Percentiles rank a stretch among this genome's conserved stretches.
Conservation (phyloP, 2,113 vertebrate species). For the Dendropsophus ebraccatus region DNA sequence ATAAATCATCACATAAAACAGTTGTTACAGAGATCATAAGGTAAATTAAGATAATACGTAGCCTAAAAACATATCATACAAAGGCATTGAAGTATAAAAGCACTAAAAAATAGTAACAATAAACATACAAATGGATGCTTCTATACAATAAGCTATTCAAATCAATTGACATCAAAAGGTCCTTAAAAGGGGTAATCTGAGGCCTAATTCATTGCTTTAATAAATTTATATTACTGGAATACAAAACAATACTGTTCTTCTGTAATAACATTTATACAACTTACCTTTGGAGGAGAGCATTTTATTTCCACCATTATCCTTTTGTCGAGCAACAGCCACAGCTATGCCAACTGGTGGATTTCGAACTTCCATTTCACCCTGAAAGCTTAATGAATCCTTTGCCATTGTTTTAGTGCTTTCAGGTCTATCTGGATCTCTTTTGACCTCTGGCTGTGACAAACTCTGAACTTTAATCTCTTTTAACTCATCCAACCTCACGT, state of each 20-base stretch:
- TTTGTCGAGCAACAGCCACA: slow-evolving; percentile 92
- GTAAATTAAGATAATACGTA: too few relatives aligned
- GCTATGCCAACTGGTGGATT: slow-evolving; percentile 95
- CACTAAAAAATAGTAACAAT: too few relatives aligned
- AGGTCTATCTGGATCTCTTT: slow-evolving; percentile 89
- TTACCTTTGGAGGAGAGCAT: slow-evolving; percentile 85
- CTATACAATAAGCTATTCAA: too few relatives aligned
- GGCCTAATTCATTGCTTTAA: too few relatives aligned
- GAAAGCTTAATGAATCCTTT: slow-evolving; percentile 77
- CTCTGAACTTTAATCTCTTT: slow-evolving; percentile 72
- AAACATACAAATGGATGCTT: too few relatives aligned
- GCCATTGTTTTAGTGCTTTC: slow-evolving; percentile 91
- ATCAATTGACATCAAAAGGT: too few relatives aligned
- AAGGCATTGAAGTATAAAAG: too few relatives aligned
- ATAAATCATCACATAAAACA: too few relatives aligned
- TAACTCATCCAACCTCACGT: slow-evolving; percentile 76
- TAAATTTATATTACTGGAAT: background rate
- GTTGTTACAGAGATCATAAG: too few relatives aligned
- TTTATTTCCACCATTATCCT: slow-evolving; percentile 85
- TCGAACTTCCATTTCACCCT: slow-evolving; percentile 90
- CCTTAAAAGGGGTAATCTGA: too few relatives aligned
- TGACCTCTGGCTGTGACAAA: slow-evolving; percentile 75
- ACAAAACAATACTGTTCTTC: background rate
- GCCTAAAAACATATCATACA: too few relatives aligned
- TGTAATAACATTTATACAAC: background rate